These are phyloP conservation scores for Tetraneura akinire DNA, from an alignment of 1,140 invertebrate genomes.

Conservation along the genomic window DNA sequence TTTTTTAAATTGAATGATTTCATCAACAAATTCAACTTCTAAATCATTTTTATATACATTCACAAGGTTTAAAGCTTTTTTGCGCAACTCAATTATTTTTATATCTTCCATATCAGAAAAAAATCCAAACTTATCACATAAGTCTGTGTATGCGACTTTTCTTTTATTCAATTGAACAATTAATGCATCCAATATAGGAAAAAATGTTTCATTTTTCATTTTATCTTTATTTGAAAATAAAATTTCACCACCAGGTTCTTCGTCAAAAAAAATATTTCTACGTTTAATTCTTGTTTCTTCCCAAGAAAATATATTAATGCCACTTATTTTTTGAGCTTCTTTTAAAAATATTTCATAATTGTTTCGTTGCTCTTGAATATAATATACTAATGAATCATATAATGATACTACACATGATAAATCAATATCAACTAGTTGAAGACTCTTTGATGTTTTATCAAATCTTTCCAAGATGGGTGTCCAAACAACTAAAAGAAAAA, in stretches of 20 bases:
- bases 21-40: constrained; percentile 8
- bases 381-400: background rate
- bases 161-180: constrained; percentile 2
- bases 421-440: constrained; percentile 9
- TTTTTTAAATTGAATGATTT: constrained; percentile 21
- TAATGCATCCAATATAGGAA: background rate
- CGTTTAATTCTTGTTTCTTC: background rate
- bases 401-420: background rate
- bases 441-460: constrained; percentile 9
- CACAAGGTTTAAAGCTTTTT: constrained; percentile 1
- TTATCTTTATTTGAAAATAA: background rate
- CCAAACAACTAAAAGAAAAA: constrained; percentile 1
- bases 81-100: background rate
- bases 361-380: background rate
- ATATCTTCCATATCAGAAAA: background rate
- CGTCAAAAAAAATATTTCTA: background rate
- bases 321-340: background rate
- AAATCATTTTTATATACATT: background rate
- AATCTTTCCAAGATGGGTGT: constrained; percentile 1
- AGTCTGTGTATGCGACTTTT: background rate
- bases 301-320: background rate
- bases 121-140: constrained; percentile 14
- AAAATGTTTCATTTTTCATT: constrained; percentile 15
- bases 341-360: constrained; percentile 11
- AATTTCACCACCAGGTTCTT: background rate